Base-by-base conservation (phyloP, 2,797 vertebrate species). In the Anguilla obscura region DNA sequence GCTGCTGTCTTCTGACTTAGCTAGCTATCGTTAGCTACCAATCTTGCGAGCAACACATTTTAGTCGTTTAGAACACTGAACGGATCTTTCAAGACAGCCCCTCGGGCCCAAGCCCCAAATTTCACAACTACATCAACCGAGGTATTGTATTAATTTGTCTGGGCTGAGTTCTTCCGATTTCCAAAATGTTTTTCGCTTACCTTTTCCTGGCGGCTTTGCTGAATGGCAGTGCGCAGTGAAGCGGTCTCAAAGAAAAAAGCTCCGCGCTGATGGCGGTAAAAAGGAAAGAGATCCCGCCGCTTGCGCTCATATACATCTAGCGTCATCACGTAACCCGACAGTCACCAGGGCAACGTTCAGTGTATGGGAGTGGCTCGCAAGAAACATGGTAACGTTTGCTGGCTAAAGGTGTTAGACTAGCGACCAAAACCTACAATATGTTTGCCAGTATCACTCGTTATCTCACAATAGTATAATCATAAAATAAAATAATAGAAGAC, bases 301-400 rank as follows among this genome's bases (percentile, higher is more conserved):
- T 95, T 93, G 97, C 97, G 97, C 97, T 98, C 98, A 98, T 98
- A 98, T 98, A 98, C 96, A 97, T 96, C 93, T 91, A 90, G 96
- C 98, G 98, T 99, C 97, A 98, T 96, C 96, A 97, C 97, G 98
- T 96, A 97, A 94, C 93, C 91, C 93, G 90, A 88, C 90, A 86
- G 94, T 96, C 94, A 90, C 96, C 93, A 91, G 27, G 96, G 95
- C 92, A 96, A 97, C 94, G 91, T 89, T 90, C 6, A 79, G 16
- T 16, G 63, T 27, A 60, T 54, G 88, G 91, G 90, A 88, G 91
- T 90, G 88, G 92, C 88, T 79, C 80, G 36, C 50, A 86, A 82
- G 58, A 82, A n/a, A 84, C 76, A 87, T 50, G 56, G 30, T 69
- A 30, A 82, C 24, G n/a, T 69, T 69, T 69, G 74, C 36, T 40